Conservation (phyloP, 2,113 vertebrate species). For the Tachycineta bicolor region DNA sequence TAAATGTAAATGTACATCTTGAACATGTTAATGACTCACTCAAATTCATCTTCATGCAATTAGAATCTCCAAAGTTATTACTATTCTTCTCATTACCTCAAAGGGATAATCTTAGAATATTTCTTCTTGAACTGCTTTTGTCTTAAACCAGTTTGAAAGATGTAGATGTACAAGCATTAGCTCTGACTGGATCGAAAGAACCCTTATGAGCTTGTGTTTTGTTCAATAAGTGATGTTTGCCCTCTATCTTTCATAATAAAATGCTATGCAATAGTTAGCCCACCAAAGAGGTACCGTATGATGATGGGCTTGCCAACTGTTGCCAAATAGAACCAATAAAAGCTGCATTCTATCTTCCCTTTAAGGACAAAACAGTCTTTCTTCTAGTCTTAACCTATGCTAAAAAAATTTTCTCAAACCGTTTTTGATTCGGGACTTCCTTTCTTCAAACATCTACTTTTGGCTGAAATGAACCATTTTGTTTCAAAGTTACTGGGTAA, state of each 20-base stretch:
- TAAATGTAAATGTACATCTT: not conserved
- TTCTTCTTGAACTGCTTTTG: not conserved
- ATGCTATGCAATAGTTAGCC: not conserved
- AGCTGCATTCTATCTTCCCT: not conserved
- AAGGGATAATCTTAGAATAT: not conserved
- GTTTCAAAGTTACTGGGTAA: not conserved
- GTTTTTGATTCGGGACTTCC: not conserved
- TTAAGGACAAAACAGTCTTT: not conserved
- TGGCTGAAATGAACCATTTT: not conserved
- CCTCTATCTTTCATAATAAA: not conserved
- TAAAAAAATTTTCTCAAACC: rapidly evolving
- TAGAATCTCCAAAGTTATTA: not conserved
- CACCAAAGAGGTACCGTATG: not conserved
- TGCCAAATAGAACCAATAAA: not conserved
- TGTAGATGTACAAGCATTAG: not conserved
- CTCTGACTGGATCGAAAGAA: not conserved
- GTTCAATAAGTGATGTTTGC: not conserved
- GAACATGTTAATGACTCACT: not conserved
- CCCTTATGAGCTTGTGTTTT: not conserved
- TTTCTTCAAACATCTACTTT: not conserved
- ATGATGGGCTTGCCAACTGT: not conserved
- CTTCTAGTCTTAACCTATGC: not conserved
- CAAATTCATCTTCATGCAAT: not conserved
- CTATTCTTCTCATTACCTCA: not conserved
- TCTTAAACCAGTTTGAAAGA: not conserved